Base-by-base conservation (phyloP, 2,113 vertebrate species). In the Ochotona curzoniae region DNA sequence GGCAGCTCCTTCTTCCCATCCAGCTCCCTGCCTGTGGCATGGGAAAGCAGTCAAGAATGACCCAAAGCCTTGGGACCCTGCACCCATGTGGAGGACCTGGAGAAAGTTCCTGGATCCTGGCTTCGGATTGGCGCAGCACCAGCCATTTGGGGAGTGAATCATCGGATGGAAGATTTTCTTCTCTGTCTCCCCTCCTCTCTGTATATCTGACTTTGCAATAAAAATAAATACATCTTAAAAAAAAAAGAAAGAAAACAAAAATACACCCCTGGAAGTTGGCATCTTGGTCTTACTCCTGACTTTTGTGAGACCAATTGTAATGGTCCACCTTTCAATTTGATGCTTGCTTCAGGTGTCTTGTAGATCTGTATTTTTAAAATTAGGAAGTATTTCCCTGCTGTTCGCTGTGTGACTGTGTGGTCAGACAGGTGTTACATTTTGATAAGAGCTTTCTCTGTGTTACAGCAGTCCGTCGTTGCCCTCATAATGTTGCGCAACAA, bases 271-370 rank as follows among this genome's bases (percentile, higher is more conserved):
- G 54, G 70, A 71, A 67, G 63, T 32, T 79, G 14, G 51, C 10
- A 30, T 92, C 38, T 94, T 88, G 67, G 69, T 76, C 60, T 93
- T 89, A 12, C 74, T 93, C 13, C 28, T 91, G n/a, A 81, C 35
- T 82, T 84, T 89, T 57, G 49, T 60, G 32, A 82, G n/a, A 63
- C 17, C 23, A 60, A 60, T 94, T 85, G 49, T 76, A 83, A 84
- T 67, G 54, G 92, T 89, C 91, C 63, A 44, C 21, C 61, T 70
- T 83, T 71, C 7, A 11, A 23, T 60, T 21, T 75, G 25, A 74
- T 57, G 20, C 32, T 57, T 32, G 4, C 35, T 66, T 78, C 20
- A 79, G 47, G 20, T 71, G 67, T 91, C 47, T 83, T 51, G 3
- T 35, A 83, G 26, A 83, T 51, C 78, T 28, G 51, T 63, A 57